Evolutionary conservation across 2,888 invertebrate species (phyloP).

Genomic region (Periphyllus acericola): DNA sequence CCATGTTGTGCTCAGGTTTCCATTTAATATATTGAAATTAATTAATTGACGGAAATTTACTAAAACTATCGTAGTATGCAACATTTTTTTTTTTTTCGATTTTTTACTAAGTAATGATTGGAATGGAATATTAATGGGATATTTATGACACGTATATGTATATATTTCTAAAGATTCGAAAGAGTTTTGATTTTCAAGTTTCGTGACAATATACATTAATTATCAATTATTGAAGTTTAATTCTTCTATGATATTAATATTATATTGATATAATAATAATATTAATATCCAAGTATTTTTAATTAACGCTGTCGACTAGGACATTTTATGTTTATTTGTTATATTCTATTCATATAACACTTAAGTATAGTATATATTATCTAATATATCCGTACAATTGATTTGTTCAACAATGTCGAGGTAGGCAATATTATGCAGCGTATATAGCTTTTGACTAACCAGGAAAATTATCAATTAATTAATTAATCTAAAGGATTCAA

Average conservation of each 20-base stretch:
- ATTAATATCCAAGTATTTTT: not conserved
- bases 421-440: not conserved
- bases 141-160: no score
- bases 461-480: not conserved
- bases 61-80: not conserved
- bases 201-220: not conserved
- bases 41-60: not conserved
- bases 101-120: not conserved
- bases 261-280: not conserved
- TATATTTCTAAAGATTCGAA: not conserved
- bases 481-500: not conserved
- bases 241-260: not conserved
- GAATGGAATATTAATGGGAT: not conserved
- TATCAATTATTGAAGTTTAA: not conserved
- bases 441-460: not conserved
- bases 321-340: constrained; percentile 11
- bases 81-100: not conserved
- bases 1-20: not conserved
- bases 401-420: constrained; percentile 4
- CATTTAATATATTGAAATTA: not conserved
- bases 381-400: not conserved
- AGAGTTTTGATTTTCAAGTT: constrained; percentile 1
- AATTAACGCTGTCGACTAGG: not conserved
- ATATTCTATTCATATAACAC: not conserved
- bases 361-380: not conserved